Base-by-base conservation (phyloP, 2,113 vertebrate species). In the Hiodon alosoides region DNA sequence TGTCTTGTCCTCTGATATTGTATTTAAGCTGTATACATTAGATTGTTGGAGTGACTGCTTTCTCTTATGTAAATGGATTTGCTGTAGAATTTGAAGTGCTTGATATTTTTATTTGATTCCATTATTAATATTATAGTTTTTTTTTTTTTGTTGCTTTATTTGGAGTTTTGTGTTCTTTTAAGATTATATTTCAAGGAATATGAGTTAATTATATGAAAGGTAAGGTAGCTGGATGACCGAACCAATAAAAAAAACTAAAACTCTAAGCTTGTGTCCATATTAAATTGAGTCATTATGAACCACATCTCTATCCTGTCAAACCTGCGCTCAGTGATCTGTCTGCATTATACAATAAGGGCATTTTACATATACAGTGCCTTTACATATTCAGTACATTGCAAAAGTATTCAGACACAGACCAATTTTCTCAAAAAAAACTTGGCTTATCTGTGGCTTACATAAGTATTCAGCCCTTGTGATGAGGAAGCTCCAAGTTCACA, bases 1-100 rank as follows among this genome's bases (percentile, higher is more conserved):
- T 91, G 86, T 92, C 50, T 75, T 87, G 86, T 89, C 90, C 91
- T 81, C 92, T 89, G 87, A 86, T 90, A 90, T 92, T 90, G 87
- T 90, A 89, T 88, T 83, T 81, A 84, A 86, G 88, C 83, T 71
- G 86, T 84, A 89, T 86, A 83, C 87, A 89, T 89, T 88, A 89
- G 88, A 86, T 78, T 90, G 83, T 86, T 90, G 8, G 14, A 47
- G 58, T 1, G 50, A n/a, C n/a, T 83, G 83, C 77, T 88, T 89
- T 80, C 48, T 83, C 76, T 78, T 82, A 86, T 85, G 9, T 82
- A 82, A 13, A 70, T 79, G 82, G 77, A 83, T 69, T 81, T 90
- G 82, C 58, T 61, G 47, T 68, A n/a, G 71, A 62, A 77, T 78
- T 76, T 80, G 80, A 84, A 80, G 73, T 77, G 78, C 80, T 69